Evolutionary conservation across 2,888 invertebrate species (phyloP).

Genomic region (Neelides folsomi): DNA sequence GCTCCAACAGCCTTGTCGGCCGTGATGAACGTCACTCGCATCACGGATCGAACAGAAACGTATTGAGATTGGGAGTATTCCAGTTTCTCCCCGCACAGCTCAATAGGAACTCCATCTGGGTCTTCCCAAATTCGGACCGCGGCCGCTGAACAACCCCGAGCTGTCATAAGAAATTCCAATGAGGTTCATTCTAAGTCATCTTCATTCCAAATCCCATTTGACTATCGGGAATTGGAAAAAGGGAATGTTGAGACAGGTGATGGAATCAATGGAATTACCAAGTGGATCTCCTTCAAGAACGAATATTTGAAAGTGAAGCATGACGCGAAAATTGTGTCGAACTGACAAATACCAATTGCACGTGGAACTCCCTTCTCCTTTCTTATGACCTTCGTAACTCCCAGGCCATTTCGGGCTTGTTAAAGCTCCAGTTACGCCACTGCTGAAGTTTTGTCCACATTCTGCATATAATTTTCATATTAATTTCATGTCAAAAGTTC

Average conservation of each 20-base stretch:
- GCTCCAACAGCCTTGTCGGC: slow-evolving; percentile 90
- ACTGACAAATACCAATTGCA: slow-evolving; percentile 96
- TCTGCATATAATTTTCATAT: slow-evolving; percentile 51
- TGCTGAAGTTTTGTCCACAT: slow-evolving; percentile 79
- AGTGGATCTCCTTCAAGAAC: slow-evolving; percentile 85
- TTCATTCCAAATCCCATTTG: not conserved
- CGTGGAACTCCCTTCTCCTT: slow-evolving; percentile 66
- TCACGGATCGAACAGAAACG: slow-evolving; percentile 70
- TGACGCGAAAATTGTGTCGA: slow-evolving; percentile 67
- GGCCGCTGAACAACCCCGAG: slow-evolving; percentile 80
- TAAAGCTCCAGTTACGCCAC: slow-evolving; percentile 62
- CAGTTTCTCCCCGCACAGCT: slow-evolving; percentile 76
- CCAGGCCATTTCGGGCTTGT: slow-evolving; percentile 81
- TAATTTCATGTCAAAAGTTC: not conserved
- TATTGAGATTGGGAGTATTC: slow-evolving; percentile 64
- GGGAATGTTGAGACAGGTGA: not conserved
- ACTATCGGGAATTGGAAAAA: not conserved
- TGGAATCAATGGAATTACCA: slow-evolving; percentile 44
- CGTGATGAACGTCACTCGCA: slow-evolving; percentile 84
- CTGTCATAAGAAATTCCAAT: slow-evolving; percentile 39
- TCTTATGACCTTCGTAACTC: slow-evolving; percentile 71
- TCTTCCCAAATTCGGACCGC: slow-evolving; percentile 81
- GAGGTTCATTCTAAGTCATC: not conserved
- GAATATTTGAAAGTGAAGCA: slow-evolving; percentile 82
- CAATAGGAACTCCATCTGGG: slow-evolving; percentile 63